A percentile compares a stretch with the other conserved stretches of the same genome.
Conservation (phyloP, 2,797 vertebrate genomes). For the Urophycis tenuis region DNA sequence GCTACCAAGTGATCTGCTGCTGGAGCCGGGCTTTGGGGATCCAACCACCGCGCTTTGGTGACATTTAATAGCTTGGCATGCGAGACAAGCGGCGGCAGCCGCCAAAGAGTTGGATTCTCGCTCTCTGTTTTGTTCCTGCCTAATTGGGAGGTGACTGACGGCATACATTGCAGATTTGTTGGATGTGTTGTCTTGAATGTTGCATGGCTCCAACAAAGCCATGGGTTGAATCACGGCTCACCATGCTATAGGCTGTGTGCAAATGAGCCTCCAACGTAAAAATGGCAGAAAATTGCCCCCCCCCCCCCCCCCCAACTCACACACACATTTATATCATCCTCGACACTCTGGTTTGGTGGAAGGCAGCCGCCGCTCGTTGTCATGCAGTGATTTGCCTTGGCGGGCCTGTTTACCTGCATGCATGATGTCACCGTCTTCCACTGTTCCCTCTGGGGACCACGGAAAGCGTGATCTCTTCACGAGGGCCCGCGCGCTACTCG, state of each 20-base stretch:
- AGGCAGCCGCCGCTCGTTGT: neutral
- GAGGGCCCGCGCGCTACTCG: neutral
- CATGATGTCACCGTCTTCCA: neutral
- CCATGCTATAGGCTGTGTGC: neutral
- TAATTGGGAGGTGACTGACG: no score
- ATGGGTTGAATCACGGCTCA: neutral
- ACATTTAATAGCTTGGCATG: conserved; percentile 12
- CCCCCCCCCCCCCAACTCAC: no score
- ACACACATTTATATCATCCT: neutral
- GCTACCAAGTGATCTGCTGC: neutral
- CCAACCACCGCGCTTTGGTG: conserved; percentile 14
- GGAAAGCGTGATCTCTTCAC: neutral
- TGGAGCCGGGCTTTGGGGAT: neutral
- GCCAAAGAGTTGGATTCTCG: neutral
- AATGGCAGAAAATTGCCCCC: neutral
- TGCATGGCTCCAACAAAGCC: neutral
- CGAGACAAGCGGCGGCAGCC: conserved; percentile 20
- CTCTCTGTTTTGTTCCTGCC: no score
- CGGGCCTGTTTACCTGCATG: neutral
- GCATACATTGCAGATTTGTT: no score
- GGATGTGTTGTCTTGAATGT: no score
- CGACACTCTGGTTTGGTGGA: neutral
- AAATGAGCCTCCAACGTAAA: neutral
- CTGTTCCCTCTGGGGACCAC: neutral
- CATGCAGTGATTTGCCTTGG: neutral